Conservation (phyloP, 2,113 vertebrate species). For the Formicarius rufipectus region DNA sequence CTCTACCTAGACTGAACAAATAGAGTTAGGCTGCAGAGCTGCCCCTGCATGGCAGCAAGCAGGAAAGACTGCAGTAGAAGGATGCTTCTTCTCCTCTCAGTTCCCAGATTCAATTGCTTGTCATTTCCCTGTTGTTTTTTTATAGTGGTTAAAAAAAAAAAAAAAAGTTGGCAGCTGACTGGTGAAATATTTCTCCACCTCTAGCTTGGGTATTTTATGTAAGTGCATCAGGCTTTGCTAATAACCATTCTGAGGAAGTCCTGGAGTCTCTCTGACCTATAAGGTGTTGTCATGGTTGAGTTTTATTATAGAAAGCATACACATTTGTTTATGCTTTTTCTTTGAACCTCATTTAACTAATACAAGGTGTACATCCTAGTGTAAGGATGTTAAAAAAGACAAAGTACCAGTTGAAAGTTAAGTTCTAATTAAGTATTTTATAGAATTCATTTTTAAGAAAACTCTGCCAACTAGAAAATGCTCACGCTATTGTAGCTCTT, state of each 20-base stretch:
- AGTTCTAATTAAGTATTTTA: neutral
- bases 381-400: neutral
- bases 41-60: neutral
- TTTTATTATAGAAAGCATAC: neutral
- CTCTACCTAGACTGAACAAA: neutral
- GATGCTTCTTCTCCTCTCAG: neutral
- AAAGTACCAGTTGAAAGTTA: neutral
- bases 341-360: neutral
- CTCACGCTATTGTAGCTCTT: neutral
- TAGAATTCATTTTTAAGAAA: neutral
- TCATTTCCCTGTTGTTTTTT: neutral
- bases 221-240: neutral
- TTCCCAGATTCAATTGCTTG: neutral
- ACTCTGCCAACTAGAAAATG: neutral
- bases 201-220: neutral
- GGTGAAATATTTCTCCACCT: neutral
- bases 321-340: neutral
- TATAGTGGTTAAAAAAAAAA: neutral
- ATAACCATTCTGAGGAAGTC: neutral
- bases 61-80: neutral
- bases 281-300: neutral
- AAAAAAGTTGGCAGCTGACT: neutral
- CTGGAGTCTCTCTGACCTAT: neutral
- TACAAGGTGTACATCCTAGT: neutral
- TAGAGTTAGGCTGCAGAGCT: neutral